Base-by-base conservation (phyloP, 2,797 vertebrate genomes). In the Amblyraja radiata region DNA sequence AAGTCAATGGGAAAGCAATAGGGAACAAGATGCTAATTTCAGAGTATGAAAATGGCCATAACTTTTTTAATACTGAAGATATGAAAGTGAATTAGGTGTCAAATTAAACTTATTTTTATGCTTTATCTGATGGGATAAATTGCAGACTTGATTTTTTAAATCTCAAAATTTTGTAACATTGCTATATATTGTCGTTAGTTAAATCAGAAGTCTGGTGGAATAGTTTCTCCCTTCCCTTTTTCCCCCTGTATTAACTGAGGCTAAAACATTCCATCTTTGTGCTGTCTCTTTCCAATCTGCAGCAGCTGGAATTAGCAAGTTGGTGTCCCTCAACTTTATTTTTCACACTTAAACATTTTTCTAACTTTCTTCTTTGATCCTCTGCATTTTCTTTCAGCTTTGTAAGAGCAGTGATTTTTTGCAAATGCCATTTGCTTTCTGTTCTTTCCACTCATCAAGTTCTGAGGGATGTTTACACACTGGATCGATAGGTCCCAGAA, bases 391-490 rank as follows among this genome's bases (percentile, higher is more conserved):
- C 65, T 28, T 21, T 16, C 32, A 6, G 71, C 71, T 88, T 65
- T 88, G 84, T n/a, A 21, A 65, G 28, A 32, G 8, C 39, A 61
- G 25, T 61, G 16, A 32, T 16, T 88, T 88, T 88, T 16, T 88
- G 61, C 28, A 32, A 65, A 36, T 65, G 8, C 46, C 58, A 65
- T n/a, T 65, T 88, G 14, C 88, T 28, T 32, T 65, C 61, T 36
- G 84, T 32, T 88, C 58, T 86, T 86, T 18, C 11, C 28, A 88
- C n/a, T 65, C 84, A 32, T 65, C 84, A 88, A 63, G 6, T 65
- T 88, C n/a, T 88, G 61, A 68, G 63, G 84, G 61, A 36, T 88
- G 63, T 28, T 88, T 88, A 65, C 84, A 68, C 61, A 18, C 61
- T 7, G n/a, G 36, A 28, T 65, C 83, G 14, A 13, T 65, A 88